A percentile compares a stretch with the other conserved stretches of the same genome.
These are phyloP conservation scores for Caracal caracal DNA, from an alignment of 2,113 vertebrate genomes.

Conservation along the genomic window DNA sequence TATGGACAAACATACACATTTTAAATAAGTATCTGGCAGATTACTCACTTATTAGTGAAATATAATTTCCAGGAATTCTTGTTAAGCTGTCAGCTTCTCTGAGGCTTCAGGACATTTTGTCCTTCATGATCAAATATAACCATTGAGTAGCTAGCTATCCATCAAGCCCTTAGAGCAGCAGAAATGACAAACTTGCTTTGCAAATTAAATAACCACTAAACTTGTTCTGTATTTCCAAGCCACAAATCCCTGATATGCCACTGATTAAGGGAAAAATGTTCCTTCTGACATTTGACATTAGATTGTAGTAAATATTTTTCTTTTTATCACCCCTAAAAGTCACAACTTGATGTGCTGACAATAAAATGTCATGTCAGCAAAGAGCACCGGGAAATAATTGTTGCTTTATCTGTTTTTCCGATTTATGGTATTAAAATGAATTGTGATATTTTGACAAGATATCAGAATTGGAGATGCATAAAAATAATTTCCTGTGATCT, in stretches of 20 bases:
- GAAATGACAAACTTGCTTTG: constrained; percentile 61
- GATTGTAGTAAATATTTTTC: constrained; percentile 77
- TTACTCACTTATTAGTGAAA: constrained; percentile 75
- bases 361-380: constrained; percentile 78
- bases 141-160: constrained; percentile 47
- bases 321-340: constrained; percentile 82
- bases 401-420: constrained; percentile 77
- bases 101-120: constrained; percentile 65
- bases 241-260: constrained; percentile 61
- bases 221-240: constrained; percentile 63
- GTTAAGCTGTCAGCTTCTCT: constrained; percentile 66
- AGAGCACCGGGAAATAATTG: constrained; percentile 76
- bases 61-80: constrained; percentile 71
- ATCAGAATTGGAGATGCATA: constrained; percentile 82
- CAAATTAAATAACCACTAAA: constrained; percentile 66
- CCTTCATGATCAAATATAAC: constrained; percentile 69
- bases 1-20: constrained; percentile 73
- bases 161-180: constrained; percentile 50
- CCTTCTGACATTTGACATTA: constrained; percentile 73
- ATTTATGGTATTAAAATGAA: constrained; percentile 86
- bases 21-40: constrained; percentile 69
- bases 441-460: constrained; percentile 86
- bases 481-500: constrained; percentile 88
- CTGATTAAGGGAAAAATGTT: constrained; percentile 75
- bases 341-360: constrained; percentile 78